These are phyloP conservation scores for Takifugu flavidus DNA, from an alignment of 2,113 vertebrate species.

Conservation along the genomic window DNA sequence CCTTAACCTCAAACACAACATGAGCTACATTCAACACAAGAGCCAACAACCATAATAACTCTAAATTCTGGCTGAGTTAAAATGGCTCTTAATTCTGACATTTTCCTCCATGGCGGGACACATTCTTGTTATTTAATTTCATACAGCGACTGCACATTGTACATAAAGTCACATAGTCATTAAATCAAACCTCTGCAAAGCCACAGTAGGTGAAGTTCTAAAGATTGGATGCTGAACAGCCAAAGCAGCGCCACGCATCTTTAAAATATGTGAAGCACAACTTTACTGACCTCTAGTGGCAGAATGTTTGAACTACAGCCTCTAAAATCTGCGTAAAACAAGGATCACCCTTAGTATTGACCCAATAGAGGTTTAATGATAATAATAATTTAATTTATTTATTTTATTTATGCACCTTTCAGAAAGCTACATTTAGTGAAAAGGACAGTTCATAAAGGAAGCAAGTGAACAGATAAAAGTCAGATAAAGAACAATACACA, in stretches of 20 bases:
- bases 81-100: conserved; percentile 4
- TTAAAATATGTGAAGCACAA: background rate
- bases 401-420: too few species aligned
- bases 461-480: too few species aligned
- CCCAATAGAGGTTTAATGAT: too few species aligned
- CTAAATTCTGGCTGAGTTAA: conserved; percentile 6
- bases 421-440: too few species aligned
- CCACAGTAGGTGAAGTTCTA: conserved; percentile 4
- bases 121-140: background rate
- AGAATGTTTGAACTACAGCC: background rate
- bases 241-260: background rate
- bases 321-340: too few species aligned
- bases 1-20: conserved; percentile 34
- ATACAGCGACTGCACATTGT: background rate
- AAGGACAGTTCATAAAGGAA: too few species aligned
- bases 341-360: too few species aligned
- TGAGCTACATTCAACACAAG: conserved; percentile 29
- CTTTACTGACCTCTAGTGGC: conserved; percentile 42
- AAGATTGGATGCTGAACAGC: conserved; percentile 21
- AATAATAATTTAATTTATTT: too few species aligned
- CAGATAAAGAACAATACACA: too few species aligned
- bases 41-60: conserved; percentile 10
- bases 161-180: background rate
- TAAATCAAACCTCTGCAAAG: conserved; percentile 2
- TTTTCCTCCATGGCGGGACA: background rate